Conservation (phyloP, 2,113 vertebrate species). For the Hiodon alosoides region DNA sequence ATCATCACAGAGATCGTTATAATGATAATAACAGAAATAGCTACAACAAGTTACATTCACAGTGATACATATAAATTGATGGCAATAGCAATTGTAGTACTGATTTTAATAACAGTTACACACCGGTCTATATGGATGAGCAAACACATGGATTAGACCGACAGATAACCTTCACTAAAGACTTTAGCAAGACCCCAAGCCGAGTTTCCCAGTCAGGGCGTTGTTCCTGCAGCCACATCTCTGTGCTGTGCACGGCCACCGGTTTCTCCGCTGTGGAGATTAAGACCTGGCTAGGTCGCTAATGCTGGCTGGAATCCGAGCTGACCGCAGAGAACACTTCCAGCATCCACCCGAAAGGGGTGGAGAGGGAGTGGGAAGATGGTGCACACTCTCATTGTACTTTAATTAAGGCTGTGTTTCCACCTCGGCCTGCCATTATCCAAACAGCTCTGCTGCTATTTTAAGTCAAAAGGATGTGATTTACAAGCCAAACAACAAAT, state of each 20-base stretch:
- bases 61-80: too few relatives aligned
- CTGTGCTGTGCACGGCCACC: neutral
- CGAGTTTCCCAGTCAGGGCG: too few relatives aligned
- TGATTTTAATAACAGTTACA: too few relatives aligned
- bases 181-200: too few relatives aligned
- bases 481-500: slow-evolving; percentile 33
- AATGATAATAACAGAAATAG: too few relatives aligned
- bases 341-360: neutral
- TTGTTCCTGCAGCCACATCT: neutral
- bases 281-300: slow-evolving; percentile 1
- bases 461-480: slow-evolving; percentile 15
- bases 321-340: neutral
- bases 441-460: slow-evolving; percentile 26
- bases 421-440: slow-evolving; percentile 27
- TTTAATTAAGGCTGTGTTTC: slow-evolving; percentile 31
- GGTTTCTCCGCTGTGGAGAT: neutral
- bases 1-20: too few relatives aligned
- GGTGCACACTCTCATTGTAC: slow-evolving; percentile 30
- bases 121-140: too few relatives aligned
- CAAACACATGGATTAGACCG: too few relatives aligned
- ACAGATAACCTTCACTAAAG: too few relatives aligned
- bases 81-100: too few relatives aligned
- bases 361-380: slow-evolving; percentile 10
- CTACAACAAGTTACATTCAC: too few relatives aligned
- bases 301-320: neutral